Base-by-base conservation (phyloP, 2,888 invertebrate species). In the Oxyteleia sp. region DNA sequence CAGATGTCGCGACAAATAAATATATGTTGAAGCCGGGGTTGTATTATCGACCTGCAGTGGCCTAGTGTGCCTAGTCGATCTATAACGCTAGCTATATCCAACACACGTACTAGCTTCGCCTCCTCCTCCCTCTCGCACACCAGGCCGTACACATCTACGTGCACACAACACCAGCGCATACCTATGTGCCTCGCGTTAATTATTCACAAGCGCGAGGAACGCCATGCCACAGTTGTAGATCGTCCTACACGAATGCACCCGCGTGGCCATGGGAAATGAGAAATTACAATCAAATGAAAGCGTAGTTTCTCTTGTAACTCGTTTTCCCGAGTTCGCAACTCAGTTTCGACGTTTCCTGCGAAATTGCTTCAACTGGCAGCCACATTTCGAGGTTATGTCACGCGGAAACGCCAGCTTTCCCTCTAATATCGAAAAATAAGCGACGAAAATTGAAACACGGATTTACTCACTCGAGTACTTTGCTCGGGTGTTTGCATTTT, bases 31-130 rank as follows among this genome's bases (percentile, higher is more conserved):
- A 53, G 23, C 66, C 74, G 71, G 76, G 76, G 78, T 79, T 80
- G 81, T 76, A 72, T 79, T 87, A 87, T 87, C 86, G 87, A 87
- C 85, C 85, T 81, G 84, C 85, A 79, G 80, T 84, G 86, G 86
- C 86, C 87, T 87, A 87, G 86, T 87, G 84, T 84, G 79, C 69
- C 84, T 75, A 84, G 84, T 82, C 85, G 84, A 85, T 85, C 82
- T 75, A 74, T 71, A 64, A 81, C 78, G 66, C 76, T 51, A 59
- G 63, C 71, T 71, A 79, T 71, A 79, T 57, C 63, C 55, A 80
- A 81, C 75, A 72, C 68, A 66, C 80, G 66, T 66, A 80, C 66
- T 64, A 66, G 66, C 80, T 72, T 35, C 68, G 23, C 63, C 61
- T 51, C 29, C 53, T 23, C 55, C 63, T 57, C 64, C 64, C 53